Evolutionary conservation across 1,140 invertebrate genomes (phyloP).

Genomic region (Helicorthomorpha holstii): DNA sequence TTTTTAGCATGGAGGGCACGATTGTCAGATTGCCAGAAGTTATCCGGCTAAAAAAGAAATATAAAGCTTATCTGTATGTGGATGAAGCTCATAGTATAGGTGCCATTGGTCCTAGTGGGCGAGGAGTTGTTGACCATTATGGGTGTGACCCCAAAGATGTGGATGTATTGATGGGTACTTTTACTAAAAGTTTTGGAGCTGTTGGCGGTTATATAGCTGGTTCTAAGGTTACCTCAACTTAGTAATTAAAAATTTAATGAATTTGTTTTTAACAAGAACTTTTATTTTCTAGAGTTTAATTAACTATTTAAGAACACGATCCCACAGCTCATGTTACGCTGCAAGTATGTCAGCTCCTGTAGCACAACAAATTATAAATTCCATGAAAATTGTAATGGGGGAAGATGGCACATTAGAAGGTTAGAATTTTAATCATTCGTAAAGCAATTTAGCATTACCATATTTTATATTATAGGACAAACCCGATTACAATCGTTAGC

Average conservation of each 20-base stretch:
- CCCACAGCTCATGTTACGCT: slow-evolving; percentile 76
- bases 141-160: slow-evolving; percentile 67
- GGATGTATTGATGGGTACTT: slow-evolving; percentile 95
- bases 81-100: slow-evolving; percentile 96
- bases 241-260: too few species aligned
- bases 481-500: slow-evolving; percentile 55
- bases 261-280: too few species aligned
- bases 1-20: slow-evolving; percentile 87
- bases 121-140: slow-evolving; percentile 77
- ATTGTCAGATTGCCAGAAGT: slow-evolving; percentile 78
- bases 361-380: slow-evolving; percentile 73
- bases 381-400: slow-evolving; percentile 79
- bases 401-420: slow-evolving; percentile 57
- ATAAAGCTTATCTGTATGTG: slow-evolving; percentile 83
- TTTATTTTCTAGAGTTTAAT: slow-evolving; percentile 58
- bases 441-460: neutral
- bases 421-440: slow-evolving; percentile 9
- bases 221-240: slow-evolving; percentile 49
- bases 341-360: slow-evolving; percentile 76
- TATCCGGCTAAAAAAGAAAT: slow-evolving; percentile 82
- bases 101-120: slow-evolving; percentile 69
- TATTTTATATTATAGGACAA: slow-evolving; percentile 28
- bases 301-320: slow-evolving; percentile 54
- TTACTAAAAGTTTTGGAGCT: slow-evolving; percentile 87
- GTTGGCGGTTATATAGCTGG: slow-evolving; percentile 95